Percentiles rank a stretch among this genome's conserved stretches.
phyloP scores from a whole-genome alignment of 2,113 vertebrate species.

The Carassius gibelio region DNA sequence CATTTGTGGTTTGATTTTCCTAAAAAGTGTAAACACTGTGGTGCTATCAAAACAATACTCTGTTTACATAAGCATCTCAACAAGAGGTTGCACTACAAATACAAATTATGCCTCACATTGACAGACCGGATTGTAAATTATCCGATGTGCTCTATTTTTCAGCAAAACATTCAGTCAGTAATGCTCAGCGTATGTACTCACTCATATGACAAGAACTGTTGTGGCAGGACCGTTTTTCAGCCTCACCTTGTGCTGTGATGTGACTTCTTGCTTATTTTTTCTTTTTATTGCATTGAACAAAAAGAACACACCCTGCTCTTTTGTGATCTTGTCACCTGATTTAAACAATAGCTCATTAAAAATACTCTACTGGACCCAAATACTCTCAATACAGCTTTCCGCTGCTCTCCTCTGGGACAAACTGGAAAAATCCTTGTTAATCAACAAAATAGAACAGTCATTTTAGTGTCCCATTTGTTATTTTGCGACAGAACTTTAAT shows the following conservation, averaged over 20 bases:
- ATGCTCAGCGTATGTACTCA: neutral
- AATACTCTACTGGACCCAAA: neutral
- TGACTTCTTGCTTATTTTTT: neutral
- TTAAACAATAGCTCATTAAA: neutral
- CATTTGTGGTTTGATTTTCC: neutral
- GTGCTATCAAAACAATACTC: neutral
- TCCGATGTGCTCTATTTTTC: neutral
- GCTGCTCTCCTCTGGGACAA: neutral
- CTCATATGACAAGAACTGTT: neutral
- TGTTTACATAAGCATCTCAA: neutral
- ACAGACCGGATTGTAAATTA: slow-evolving; percentile 1
- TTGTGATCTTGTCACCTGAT: neutral
- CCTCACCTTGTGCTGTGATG: neutral
- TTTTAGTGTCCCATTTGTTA: neutral
- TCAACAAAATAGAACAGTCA: neutral
- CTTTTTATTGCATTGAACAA: neutral
- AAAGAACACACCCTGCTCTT: neutral
- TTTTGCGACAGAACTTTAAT: neutral
- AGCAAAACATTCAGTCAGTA: neutral
- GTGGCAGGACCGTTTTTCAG: neutral
- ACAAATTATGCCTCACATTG: neutral
- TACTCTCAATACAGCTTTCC: neutral
- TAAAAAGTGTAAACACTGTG: neutral
- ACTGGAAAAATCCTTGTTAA: neutral
- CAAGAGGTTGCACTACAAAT: neutral